Conservation (phyloP, 2,797 vertebrate species). For the Amphiprion clarkii region DNA sequence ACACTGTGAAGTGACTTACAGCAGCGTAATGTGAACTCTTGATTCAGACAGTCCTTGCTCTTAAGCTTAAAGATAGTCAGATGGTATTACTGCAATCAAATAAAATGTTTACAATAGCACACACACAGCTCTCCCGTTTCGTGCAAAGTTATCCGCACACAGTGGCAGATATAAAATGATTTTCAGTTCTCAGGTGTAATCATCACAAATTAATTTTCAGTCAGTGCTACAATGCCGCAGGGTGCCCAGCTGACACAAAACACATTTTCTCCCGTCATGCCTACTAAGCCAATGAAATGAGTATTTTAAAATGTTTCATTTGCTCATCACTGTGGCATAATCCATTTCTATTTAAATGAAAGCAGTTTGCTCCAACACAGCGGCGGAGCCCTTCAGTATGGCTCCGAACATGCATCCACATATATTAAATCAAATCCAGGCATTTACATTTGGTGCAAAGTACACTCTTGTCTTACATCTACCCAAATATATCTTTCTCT, state of each 20-base stretch:
- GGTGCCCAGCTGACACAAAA: constrained; percentile 57
- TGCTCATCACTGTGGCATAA: constrained; percentile 30
- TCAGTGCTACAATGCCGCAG: constrained; percentile 50
- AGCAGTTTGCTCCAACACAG: constrained; percentile 9
- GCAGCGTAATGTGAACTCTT: constrained; percentile 18
- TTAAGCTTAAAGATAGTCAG: neutral
- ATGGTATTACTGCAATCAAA: neutral
- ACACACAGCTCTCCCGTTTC: neutral
- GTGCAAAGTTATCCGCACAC: constrained; percentile 30
- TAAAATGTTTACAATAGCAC: constrained; percentile 2
- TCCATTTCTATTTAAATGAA: constrained; percentile 42
- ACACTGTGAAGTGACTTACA: constrained; percentile 1
- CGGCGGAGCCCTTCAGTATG: neutral
- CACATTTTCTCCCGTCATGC: constrained; percentile 41
- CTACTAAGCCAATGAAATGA: constrained; percentile 56
- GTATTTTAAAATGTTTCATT: constrained; percentile 54
- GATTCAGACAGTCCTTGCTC: constrained; percentile 13
- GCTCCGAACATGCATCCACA: constrained; percentile 4
- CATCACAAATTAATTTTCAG: constrained; percentile 58
- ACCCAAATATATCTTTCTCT: neutral
- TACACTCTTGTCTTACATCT: neutral
- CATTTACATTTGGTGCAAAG: constrained; percentile 10
- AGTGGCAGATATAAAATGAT: constrained; percentile 39
- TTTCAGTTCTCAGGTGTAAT: constrained; percentile 57
- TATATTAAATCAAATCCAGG: constrained; percentile 19